A percentile compares a stretch with the other conserved stretches of the same genome.
Conservation (phyloP, 92 coral and sea anemone genomes). For the Bergia puertoricense region DNA sequence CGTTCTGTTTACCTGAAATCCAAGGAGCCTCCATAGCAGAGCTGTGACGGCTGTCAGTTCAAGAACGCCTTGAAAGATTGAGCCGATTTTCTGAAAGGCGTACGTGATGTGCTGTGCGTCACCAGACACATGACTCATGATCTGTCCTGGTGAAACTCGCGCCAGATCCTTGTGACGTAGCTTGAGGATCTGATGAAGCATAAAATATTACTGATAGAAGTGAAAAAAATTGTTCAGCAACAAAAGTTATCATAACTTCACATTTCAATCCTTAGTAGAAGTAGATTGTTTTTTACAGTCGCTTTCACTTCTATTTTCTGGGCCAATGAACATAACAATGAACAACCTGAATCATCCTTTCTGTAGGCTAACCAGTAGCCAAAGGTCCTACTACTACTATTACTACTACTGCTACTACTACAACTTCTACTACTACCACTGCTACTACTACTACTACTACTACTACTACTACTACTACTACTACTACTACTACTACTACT, state of each 20-base stretch:
- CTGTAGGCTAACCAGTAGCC: background rate
- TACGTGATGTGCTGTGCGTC: constrained; percentile 78
- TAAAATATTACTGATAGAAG: background rate
- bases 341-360: background rate
- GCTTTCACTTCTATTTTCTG: too few species aligned
- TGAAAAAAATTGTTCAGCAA: background rate
- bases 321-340: too few species aligned
- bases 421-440: background rate
- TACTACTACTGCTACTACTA: background rate
- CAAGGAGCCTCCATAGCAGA: constrained; percentile 82
- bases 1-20: constrained; percentile 47
- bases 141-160: constrained; percentile 55
- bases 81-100: constrained; percentile 72
- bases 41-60: constrained; percentile 76
- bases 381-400: too few species aligned
- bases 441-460: constrained; percentile 11
- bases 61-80: constrained; percentile 64
- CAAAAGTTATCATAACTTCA: too few species aligned
- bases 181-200: constrained; percentile 53
- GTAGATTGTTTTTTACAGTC: too few species aligned
- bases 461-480: constrained; percentile 24
- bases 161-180: constrained; percentile 73
- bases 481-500: constrained; percentile 18
- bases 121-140: constrained; percentile 58
- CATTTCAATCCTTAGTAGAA: too few species aligned